Evolutionary conservation across 2,888 invertebrate species (phyloP), one percentile per base, ranked within the genome.

Genomic region (Rhodophaea formosa): DNA sequence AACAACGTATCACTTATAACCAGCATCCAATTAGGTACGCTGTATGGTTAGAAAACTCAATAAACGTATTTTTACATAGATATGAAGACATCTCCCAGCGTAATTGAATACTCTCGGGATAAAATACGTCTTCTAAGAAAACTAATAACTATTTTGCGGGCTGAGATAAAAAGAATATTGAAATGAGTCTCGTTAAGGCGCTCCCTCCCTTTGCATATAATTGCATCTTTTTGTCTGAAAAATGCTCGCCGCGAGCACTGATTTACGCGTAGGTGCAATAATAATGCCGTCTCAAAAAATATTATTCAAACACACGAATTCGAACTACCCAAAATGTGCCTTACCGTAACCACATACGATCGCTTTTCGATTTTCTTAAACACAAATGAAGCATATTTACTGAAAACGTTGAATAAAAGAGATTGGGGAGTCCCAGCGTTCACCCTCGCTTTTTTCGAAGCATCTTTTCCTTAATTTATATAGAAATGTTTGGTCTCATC

Each of bases 211-310:
- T 84, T 88, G 86, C 88, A 86, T 87, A 86, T 89, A 89, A 89
- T 89, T 90, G 90, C 88, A 88, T 89, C 85, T 89, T 86, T 86
- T 90, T 86, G 82, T 82, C 79, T 86, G 82, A 86, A 87, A 88
- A 90, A 86, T 85, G 78, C 74, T 80, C 75, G 86, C 91, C 86
- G 75, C 79, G 69, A 79, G 88, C 90, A 78, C 87, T 91, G 92
- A 91, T 92, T 92, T 92, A 92, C 91, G 91, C 87, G 85, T 89
- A 84, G 91, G 91, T 89, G 88, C 88, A 89, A 87, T 88, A 91
- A 91, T 91, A 89, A 88, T 74, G 83, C 80, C 74, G 81, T 73
- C 83, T 82, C 78, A 83, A 84, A 86, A 89, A 88, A 88, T 86
- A 84, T 85, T 84, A 80, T 82, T 77, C 75, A 75, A 75, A 77